Evolutionary conservation across 2,113 vertebrate genomes (phyloP), one percentile per base, ranked within the genome.

Genomic region (Sinocyclocheilus rhinocerous): DNA sequence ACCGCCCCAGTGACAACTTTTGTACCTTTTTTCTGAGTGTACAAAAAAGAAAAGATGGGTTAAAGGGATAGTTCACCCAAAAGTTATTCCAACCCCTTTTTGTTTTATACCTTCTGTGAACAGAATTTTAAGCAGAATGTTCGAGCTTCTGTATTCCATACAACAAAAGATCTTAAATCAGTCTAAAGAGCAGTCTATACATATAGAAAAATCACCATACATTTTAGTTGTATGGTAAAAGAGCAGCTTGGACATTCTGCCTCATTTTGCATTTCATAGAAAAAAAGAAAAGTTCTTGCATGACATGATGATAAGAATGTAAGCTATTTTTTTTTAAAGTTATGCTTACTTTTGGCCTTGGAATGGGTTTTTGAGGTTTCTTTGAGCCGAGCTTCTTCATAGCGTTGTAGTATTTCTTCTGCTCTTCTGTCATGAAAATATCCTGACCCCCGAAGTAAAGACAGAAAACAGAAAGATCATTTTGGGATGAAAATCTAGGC

Each of bases 371-470:
- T 92, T 98, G 97, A 52, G 97, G 97, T 86, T 98, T 98, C 89
- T 99, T 99, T 84, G 97, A 98, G 36, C 96, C 97, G 75, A 99
- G 42, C 85, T 98, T 98, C 92, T 98, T 99, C 97, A 98, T 98
- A 84, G 97, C 97, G 6, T 97, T 98, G 90, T 99, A 98, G 84
- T 98, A 99, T 89, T 99, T 99, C 93, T 97, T 99, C 91, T 99
- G 97, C 89, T 99, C 97, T 87, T 99, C 97, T 0, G 97, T 99
- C 97, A 99, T 98, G 88, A 99, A 99, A 86, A 99, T 98, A 88
- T 98, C 97, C 90, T 33, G 29, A 33, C 29, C 29, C 29, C 29
- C 29, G 2, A 33, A 33, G 29, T 33, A 33, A 33, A 33, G 29
- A 33, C 29, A 33, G 29, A 33, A 33, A 33, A 33, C 29, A 33